Evolutionary conservation across 2,113 vertebrate species (phyloP).

Genomic region (Ceyx melanurus): DNA sequence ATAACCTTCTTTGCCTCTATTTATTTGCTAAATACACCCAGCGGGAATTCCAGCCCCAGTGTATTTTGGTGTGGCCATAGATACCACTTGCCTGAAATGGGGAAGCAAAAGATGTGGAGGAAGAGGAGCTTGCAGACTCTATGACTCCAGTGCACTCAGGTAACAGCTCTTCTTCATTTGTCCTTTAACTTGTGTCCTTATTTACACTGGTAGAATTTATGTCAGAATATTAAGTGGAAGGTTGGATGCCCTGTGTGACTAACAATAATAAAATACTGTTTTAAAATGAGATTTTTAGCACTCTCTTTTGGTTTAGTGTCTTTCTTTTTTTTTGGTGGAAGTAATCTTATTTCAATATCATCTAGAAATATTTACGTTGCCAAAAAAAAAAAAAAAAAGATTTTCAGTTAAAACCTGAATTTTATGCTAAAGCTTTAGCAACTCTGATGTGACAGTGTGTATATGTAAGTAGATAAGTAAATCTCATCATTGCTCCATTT

Average conservation of each 20-base stretch:
- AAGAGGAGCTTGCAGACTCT: conserved; percentile 89
- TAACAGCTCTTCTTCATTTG: conserved; percentile 23
- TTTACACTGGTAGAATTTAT: neutral
- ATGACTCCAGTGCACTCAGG: conserved; percentile 89
- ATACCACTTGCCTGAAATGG: conserved; percentile 92
- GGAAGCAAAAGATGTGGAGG: conserved; percentile 86
- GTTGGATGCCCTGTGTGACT: neutral
- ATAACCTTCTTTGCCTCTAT: neutral
- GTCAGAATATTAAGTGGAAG: neutral
- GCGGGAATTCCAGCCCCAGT: conserved; percentile 93
- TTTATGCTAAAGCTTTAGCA: neutral
- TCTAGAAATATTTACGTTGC: neutral
- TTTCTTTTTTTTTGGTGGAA: neutral
- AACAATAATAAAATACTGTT: neutral
- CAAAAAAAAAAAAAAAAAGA: neutral
- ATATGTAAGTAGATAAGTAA: neutral
- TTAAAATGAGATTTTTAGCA: neutral
- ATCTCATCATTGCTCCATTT: neutral
- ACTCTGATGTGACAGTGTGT: neutral
- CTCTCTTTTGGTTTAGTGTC: neutral
- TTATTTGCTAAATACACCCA: conserved; percentile 54
- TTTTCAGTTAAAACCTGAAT: neutral
- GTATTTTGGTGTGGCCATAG: conserved; percentile 91
- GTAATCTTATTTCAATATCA: neutral
- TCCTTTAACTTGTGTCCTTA: neutral